Base-by-base conservation (phyloP, 2,888 invertebrate genomes). In the Blomia tropicalis region DNA sequence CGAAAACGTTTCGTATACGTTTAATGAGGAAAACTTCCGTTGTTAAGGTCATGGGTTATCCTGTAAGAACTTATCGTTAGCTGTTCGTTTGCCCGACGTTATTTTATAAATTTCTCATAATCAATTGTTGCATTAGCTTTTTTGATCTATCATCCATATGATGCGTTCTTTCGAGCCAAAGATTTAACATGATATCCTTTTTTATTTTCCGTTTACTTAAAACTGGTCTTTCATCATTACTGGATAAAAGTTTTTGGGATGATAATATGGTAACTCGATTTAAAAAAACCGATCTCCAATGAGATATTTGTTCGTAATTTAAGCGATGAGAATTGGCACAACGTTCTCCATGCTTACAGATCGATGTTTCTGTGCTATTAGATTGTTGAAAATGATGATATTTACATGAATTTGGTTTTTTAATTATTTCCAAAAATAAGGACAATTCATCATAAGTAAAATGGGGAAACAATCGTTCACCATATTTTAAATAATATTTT, bases 401-500 rank as follows among this genome's bases (percentile, higher is more conserved):
- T 47, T 47, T 47, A 19, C 47, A 47, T 3, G 19, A n/a, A 3
- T 47, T 47, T 22, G 4, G 2, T 47, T 47, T 47, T 11, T 2
- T 19, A 11, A 47, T 14, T 25, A 47, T 5, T 47, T 47, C 47
- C 4, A 2, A 22, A 3, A 47, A 47, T 4, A 17, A 14, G 14
- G 2, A 2, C 2, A 23, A 2, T 14, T 47, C 47, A 22, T 47
- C 47, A 47, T 2, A 2, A 11, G 2, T 4, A 23, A 47, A 47
- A 19, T 19, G 3, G 17, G 22, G 22, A 3, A 14, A 11, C 4
- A 47, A 19, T 47, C 22, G 2, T 14, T 47, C 19, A 1, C 47
- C 47, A 3, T 19, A 47, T 59, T 36, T 19, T 11, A 31, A 11
- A 19, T 14, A 59, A 30, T 62, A 59, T n/a, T 62, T 53, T 62